Base-by-base conservation (phyloP, 2,888 invertebrate species). In the Lomographa bimaculata region DNA sequence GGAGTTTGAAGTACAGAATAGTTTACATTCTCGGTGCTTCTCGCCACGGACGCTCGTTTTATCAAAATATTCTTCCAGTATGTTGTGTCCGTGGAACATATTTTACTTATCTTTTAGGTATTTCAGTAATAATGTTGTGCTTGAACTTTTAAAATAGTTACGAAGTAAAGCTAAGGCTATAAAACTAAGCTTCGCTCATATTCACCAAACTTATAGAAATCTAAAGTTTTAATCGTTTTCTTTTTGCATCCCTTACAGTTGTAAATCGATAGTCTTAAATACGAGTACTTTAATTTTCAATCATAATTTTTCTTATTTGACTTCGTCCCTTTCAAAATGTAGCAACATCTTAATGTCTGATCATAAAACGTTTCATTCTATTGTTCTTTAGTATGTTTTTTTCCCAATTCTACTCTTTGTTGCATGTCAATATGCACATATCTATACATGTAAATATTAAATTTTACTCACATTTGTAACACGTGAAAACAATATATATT, bases 131-230 rank as follows among this genome's bases (percentile, higher is more conserved):
- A 42, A 26, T 17, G 26, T 42, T 46, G 27, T 19, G 21, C 18
- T 36, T 7, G 5, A 42, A 46, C 35, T 50, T 46, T 41, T 25
- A 28, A 49, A 49, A 46, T 39, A 49, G 30, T 52, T 44, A 7
- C 25, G 14, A 48, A 35, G 32, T 48, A 35, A 42, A 39, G 26
- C 33, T 46, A 4, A 14, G 18, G 27, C 25, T 40, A 42, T 41
- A 18, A 42, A 37, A 36, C 30, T 30, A 23, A 33, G 35, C 35
- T 37, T 24, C 14, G 36, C 36, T 45, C 35, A 28, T 38, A 35
- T 35, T 38, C 38, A 18, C 34, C 32, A 27, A 48, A 40, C 39
- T 34, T 30, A 27, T 18, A 46, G 29, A 42, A 44, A 46, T 17
- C 11, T 35, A 12, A 45, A 47, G 30, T 47, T 47, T 29, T 42